These are phyloP conservation scores for Coptodon bakossiorum DNA, from an alignment of 2,113 vertebrate species.

Conservation along the genomic window DNA sequence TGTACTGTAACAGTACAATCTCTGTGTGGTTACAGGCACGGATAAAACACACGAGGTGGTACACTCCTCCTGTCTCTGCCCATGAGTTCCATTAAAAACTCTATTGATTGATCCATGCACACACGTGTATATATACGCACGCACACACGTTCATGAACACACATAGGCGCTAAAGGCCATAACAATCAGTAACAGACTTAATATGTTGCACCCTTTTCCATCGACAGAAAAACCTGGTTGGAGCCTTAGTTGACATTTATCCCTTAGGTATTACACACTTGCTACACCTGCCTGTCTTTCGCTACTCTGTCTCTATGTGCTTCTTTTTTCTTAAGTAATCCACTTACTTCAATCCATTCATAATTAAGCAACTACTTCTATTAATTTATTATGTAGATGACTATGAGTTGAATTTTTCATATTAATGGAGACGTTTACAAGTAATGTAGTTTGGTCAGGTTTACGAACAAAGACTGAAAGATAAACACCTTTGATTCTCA, in stretches of 20 bases:
- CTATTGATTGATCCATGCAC: slow-evolving; percentile 48
- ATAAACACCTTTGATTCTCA: background rate
- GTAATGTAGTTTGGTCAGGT: background rate
- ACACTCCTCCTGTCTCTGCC: slow-evolving; percentile 11
- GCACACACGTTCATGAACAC: background rate
- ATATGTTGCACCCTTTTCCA: slow-evolving; percentile 52
- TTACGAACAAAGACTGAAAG: background rate
- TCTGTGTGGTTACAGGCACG: background rate
- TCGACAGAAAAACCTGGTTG: slow-evolving; percentile 42
- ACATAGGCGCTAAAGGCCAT: slow-evolving; percentile 11
- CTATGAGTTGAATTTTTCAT: background rate
- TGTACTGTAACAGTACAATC: background rate
- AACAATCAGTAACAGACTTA: slow-evolving; percentile 57
- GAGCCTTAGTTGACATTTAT: slow-evolving; percentile 43
- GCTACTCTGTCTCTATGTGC: background rate
- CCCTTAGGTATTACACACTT: background rate
- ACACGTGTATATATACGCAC: background rate
- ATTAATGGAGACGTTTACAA: background rate
- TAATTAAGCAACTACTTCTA: background rate
- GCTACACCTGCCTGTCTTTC: background rate
- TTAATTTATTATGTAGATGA: background rate
- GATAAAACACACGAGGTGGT: slow-evolving; percentile 56
- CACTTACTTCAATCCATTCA: background rate
- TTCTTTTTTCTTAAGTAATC: background rate
- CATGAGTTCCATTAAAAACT: slow-evolving; percentile 64